Evolutionary conservation across 1,140 invertebrate genomes (phyloP).

Genomic region (Cydia fagiglandana): DNA sequence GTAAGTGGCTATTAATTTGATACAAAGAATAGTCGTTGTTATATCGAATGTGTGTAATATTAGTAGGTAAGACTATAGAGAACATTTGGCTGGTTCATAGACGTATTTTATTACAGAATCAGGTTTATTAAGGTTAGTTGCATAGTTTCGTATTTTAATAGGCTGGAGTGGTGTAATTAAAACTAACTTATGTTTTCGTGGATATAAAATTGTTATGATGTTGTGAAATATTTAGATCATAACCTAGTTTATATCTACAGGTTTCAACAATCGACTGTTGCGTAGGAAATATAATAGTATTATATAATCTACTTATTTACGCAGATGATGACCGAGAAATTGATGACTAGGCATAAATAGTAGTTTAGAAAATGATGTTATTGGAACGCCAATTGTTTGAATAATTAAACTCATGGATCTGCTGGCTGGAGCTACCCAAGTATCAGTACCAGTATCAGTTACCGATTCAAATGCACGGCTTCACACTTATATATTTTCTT

Average conservation of each 20-base stretch:
- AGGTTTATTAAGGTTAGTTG: conserved; percentile 4
- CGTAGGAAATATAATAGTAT: too few species aligned
- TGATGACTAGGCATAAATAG: too few species aligned
- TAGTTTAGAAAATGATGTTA: too few species aligned
- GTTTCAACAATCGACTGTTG: neutral
- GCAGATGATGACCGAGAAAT: too few species aligned
- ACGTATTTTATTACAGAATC: neutral
- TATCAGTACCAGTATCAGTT: too few species aligned
- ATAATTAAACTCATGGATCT: too few species aligned
- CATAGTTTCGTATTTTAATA: conserved; percentile 10
- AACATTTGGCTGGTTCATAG: neutral
- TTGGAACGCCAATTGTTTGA: too few species aligned
- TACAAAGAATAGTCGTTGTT: neutral
- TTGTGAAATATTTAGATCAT: neutral
- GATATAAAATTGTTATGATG: neutral
- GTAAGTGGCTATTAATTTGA: neutral
- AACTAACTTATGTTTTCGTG: neutral
- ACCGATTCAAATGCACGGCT: too few species aligned
- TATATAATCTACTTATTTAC: too few species aligned
- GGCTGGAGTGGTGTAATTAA: conserved; percentile 2
- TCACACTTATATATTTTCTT: too few species aligned
- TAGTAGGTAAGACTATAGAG: neutral
- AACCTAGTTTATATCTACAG: neutral
- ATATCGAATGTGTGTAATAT: neutral
- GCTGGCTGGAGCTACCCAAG: too few species aligned